phyloP scores from a whole-genome alignment of 2,888 invertebrate genomes.

The Tetranychus truncatus region DNA sequence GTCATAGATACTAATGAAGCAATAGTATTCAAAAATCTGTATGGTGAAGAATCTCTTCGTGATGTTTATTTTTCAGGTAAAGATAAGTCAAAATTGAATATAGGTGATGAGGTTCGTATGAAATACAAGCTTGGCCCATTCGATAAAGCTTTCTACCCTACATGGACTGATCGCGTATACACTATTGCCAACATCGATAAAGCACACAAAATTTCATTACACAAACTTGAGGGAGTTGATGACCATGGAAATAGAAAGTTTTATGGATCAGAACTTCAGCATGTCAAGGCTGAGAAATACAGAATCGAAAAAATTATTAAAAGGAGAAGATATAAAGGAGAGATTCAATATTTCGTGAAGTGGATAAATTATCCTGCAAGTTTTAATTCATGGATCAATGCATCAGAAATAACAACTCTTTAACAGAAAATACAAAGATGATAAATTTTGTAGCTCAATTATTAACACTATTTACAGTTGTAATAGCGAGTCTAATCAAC shows the following conservation, averaged over 20 bases:
- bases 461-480: too few species aligned
- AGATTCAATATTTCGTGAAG: constrained; percentile 7
- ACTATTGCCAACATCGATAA: too few species aligned
- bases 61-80: background rate
- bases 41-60: background rate
- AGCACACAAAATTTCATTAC: too few species aligned
- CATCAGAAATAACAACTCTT: background rate
- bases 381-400: constrained; percentile 10
- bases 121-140: too few species aligned
- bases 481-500: too few species aligned
- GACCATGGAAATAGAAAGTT: too few species aligned
- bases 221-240: too few species aligned
- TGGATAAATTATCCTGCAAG: constrained; percentile 8
- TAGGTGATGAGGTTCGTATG: too few species aligned
- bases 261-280: constrained; percentile 11
- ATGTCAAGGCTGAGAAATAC: background rate
- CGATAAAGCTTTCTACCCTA: too few species aligned
- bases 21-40: background rate
- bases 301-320: constrained; percentile 13
- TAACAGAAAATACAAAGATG: background rate
- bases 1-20: background rate
- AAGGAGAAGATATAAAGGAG: background rate
- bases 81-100: too few species aligned
- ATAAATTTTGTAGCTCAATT: too few species aligned
- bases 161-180: too few species aligned